Evolutionary conservation across 1,140 invertebrate genomes (phyloP), one percentile per base, ranked within the genome.

Genomic region (Drosophila lacteicornis): DNA sequence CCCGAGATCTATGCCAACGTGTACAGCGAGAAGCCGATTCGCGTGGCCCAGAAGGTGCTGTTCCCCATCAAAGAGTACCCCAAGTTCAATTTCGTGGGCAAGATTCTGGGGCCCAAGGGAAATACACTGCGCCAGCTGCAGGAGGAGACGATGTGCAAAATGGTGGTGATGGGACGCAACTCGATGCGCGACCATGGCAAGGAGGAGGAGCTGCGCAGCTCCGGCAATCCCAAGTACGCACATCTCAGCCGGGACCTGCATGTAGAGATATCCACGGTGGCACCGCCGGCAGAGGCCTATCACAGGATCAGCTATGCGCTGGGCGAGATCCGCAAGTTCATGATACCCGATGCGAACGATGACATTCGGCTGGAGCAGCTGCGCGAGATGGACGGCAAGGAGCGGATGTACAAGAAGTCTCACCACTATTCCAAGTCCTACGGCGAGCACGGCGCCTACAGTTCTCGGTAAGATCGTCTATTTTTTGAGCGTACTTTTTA

Each of bases 31-130:
- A 98, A 97, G 93, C 96, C 96, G 11, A 96, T 97, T 78, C 96
- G 96, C 87, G 95, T 98, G 9, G 94, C 95, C 22, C 96, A 97
- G 13, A 97, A 97, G 94, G 97, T 98, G 9, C 93, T 97, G 22
- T 97, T 98, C 17, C 97, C 97, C 4, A 95, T 97, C 17, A 96
- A 96, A 69, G 97, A 98, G 87, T 96, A 97, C 93, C 97, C 97
- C 19, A 94, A 98, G 96, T 98, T 98, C 92, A 99, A 99, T 93
- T 99, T 99, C 93, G 97, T 99, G 66, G 98, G 98, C 27, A 98
- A 99, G 94, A 94, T 99, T 53, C 93, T 99, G 80, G 98, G 98
- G 45, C 98, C 98, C 33, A 98, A 98, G 93, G 98, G 98, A 46
- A 97, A 97, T 92, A 98, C 98, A 9, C 94, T 99, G 92, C 98